Evolutionary conservation across 2,113 vertebrate genomes (phyloP), one percentile per base, ranked within the genome.

Genomic region (Marmota flaviventris): DNA sequence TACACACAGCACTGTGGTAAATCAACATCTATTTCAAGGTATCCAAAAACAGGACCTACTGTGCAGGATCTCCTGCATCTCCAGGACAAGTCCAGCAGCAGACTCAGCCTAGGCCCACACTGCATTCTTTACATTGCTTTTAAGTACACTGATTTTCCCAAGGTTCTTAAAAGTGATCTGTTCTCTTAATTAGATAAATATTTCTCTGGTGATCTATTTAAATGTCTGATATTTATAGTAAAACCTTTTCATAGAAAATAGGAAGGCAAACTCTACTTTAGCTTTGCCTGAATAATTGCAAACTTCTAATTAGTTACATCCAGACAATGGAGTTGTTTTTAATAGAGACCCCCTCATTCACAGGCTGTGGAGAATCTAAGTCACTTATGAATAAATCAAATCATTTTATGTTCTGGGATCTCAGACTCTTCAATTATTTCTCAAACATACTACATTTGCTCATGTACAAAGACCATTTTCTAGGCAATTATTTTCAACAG

Each of bases 101-200:
- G 42, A 76, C 63, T 53, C 45, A 65, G 22, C 65, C 45, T 75
- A 85, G 67, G 75, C 2, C 34, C 77, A 53, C 29, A 34, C 14
- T 32, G 24, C 32, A 42, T 45, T 92, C 96, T 63, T 73, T 25
- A 82, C 45, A 81, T 0, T 45, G 65, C 22, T 91, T 91, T 93
- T 58, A 96, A 91, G 58, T 91, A 63, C 89, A 85, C 0, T 58
- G 7, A 45, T 89, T 91, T 97, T 56, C 73, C 83, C 73, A 65
- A 92, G 16, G 39, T 88, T 45, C 45, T 94, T 95, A 91, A 89
- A 92, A 93, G n/a, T 86, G 51, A 63, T 76, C 85, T 93, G 39
- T 86, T 93, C 85, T 93, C 67, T 90, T 93, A 96, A 96, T 94
- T 94, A 85, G 69, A 63, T 84, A 97, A 96, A 79, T 77, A 96